Evolutionary conservation across 1,140 invertebrate genomes (phyloP).

Genomic region (Lordiphosa stackelbergi): DNA sequence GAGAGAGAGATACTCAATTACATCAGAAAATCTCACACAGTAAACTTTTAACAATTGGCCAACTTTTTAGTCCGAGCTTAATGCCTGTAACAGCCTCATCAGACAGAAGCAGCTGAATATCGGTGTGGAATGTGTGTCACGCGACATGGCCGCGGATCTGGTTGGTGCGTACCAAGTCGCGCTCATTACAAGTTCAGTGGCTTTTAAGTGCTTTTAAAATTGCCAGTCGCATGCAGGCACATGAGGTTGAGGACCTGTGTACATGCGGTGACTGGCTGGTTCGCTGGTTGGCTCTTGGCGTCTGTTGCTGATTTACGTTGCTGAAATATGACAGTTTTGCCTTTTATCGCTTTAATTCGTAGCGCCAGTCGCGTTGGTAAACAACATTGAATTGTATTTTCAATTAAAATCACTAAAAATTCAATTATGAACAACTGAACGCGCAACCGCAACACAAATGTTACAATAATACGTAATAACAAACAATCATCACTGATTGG

Average conservation of each 20-base stretch:
- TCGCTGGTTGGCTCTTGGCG: constrained; percentile 13
- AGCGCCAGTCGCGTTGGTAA: not conserved
- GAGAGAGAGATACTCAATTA: constrained; percentile 44
- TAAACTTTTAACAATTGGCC: constrained; percentile 34
- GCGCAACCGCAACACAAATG: constrained; percentile 16
- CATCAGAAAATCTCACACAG: constrained; percentile 22
- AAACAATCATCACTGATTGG: not conserved
- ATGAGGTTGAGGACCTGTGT: constrained; percentile 7
- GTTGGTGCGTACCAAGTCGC: constrained; percentile 27
- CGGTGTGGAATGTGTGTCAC: constrained; percentile 55
- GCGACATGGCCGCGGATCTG: constrained; percentile 18
- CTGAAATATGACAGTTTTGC: constrained; percentile 53
- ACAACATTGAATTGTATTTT: not conserved
- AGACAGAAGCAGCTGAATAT: not conserved
- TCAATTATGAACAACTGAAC: constrained; percentile 26
- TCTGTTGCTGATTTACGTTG: constrained; percentile 55
- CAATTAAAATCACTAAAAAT: not conserved
- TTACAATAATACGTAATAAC: constrained; percentile 17
- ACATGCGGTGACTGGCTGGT: constrained; percentile 3
- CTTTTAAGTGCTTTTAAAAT: constrained; percentile 64
- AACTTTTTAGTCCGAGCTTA: constrained; percentile 20
- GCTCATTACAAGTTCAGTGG: constrained; percentile 52
- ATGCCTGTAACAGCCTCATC: constrained; percentile 13
- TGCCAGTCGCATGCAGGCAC: constrained; percentile 31
- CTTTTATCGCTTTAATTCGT: constrained; percentile 72